These are phyloP conservation scores for Hemitrygon akajei DNA, from an alignment of 2,797 vertebrate genomes.

Conservation along the genomic window DNA sequence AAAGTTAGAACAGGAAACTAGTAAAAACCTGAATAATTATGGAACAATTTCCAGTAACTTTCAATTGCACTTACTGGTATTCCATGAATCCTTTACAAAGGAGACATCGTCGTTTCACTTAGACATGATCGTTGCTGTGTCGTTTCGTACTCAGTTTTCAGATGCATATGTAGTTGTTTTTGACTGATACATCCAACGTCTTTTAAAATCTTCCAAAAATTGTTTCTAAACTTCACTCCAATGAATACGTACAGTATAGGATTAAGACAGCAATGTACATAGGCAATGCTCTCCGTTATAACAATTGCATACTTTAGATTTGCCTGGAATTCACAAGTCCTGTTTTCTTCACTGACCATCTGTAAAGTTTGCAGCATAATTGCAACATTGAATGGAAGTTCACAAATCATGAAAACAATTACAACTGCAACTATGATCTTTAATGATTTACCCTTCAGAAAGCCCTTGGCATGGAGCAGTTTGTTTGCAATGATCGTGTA, in stretches of 20 bases:
- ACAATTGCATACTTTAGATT: constrained; percentile 40
- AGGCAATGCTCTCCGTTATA: constrained; percentile 51
- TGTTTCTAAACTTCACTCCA: constrained; percentile 53
- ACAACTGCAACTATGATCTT: constrained; percentile 53
- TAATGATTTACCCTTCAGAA: constrained; percentile 53
- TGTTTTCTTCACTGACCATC: neutral
- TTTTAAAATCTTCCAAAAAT: constrained; percentile 52
- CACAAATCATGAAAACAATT: constrained; percentile 49
- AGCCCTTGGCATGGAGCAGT: constrained; percentile 46
- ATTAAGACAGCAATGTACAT: constrained; percentile 56
- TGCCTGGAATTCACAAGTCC: neutral
- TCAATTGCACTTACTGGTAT: neutral
- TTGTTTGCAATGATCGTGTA: constrained; percentile 52
- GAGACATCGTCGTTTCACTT: constrained; percentile 45
- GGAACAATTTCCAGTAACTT: neutral
- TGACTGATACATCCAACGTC: constrained; percentile 42
- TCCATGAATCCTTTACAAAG: constrained; percentile 38
- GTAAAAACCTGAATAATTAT: too few species aligned
- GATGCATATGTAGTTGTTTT: constrained; percentile 37
- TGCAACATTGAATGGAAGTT: constrained; percentile 50
- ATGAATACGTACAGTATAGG: constrained; percentile 56
- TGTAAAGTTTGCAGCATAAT: constrained; percentile 42
- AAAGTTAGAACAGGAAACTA: too few species aligned
- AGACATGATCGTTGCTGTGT: constrained; percentile 42
- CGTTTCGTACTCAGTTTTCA: constrained; percentile 44